These are phyloP conservation scores for Onthophagus sagittarius DNA, from an alignment of 2,888 invertebrate species.

Conservation along the genomic window DNA sequence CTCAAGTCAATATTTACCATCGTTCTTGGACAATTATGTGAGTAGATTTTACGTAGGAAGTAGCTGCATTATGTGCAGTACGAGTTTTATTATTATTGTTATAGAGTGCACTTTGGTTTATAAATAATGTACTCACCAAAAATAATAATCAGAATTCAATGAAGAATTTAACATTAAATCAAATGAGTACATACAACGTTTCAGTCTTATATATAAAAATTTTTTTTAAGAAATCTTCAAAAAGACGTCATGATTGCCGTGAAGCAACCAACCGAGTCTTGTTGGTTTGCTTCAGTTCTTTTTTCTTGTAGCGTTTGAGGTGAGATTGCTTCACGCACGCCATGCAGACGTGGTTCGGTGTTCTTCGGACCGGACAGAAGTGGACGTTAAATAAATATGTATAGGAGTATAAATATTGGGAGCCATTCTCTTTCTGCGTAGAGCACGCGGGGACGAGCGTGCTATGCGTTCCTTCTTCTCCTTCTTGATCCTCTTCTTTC, in stretches of 20 bases:
- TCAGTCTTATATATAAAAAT: too few species aligned
- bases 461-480: neutral
- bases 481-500: neutral
- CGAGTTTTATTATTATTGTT: neutral
- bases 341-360: constrained; percentile 21
- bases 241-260: neutral
- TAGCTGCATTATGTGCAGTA: neutral
- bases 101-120: too few species aligned
- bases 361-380: constrained; percentile 24
- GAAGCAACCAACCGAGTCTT: neutral
- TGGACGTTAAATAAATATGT: constrained; percentile 30
- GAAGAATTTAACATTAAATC: too few species aligned
- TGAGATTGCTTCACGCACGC: constrained; percentile 15
- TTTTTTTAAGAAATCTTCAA: neutral
- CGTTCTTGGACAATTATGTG: neutral
- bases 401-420: constrained; percentile 29
- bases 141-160: too few species aligned
- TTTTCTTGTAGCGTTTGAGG: neutral
- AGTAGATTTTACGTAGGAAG: neutral
- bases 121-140: too few species aligned
- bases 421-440: constrained; percentile 2
- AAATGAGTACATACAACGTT: too few species aligned
- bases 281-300: neutral
- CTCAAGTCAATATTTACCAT: neutral
- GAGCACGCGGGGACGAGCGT: neutral